Evolutionary conservation across 2,888 invertebrate genomes (phyloP).

Genomic region (Callyntrura guangdongensis): DNA sequence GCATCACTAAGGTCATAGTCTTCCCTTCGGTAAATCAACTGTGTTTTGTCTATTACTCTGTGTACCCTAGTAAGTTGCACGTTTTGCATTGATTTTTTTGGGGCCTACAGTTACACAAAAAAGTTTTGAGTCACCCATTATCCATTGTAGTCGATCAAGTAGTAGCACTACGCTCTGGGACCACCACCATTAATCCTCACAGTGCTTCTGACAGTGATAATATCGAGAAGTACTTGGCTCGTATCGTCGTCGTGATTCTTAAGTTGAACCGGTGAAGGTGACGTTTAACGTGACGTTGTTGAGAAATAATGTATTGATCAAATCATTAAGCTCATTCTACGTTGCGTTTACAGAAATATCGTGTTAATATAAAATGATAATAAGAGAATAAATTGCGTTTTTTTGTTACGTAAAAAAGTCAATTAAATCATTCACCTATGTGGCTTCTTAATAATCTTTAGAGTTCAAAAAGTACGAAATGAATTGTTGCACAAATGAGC

Average conservation of each 20-base stretch:
- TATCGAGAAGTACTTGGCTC: not conserved
- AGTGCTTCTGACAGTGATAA: not conserved
- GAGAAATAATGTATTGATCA: not conserved
- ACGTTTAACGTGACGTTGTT: not conserved
- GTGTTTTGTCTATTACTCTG: not conserved
- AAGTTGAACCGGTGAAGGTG: not conserved
- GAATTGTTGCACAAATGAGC: not conserved
- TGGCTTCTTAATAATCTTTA: not conserved
- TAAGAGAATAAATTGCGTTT: not conserved
- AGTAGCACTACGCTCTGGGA: constrained; percentile 24
- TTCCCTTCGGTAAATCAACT: constrained; percentile 15
- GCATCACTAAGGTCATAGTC: constrained; percentile 54
- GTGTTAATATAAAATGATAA: not conserved
- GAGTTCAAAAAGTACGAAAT: not conserved
- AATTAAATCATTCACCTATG: constrained; percentile 50
- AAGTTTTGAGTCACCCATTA: constrained; percentile 1
- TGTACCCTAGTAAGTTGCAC: not conserved
- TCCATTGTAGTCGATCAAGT: constrained; percentile 3
- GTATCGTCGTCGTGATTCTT: not conserved
- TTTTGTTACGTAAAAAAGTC: not conserved
- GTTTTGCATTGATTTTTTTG: constrained; percentile 17
- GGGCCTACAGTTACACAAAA: constrained; percentile 38
- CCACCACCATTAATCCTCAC: not conserved
- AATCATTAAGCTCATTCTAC: not conserved
- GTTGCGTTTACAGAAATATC: not conserved